Evolutionary conservation across 2,113 vertebrate species (phyloP).

Genomic region (Hemicordylus capensis): DNA sequence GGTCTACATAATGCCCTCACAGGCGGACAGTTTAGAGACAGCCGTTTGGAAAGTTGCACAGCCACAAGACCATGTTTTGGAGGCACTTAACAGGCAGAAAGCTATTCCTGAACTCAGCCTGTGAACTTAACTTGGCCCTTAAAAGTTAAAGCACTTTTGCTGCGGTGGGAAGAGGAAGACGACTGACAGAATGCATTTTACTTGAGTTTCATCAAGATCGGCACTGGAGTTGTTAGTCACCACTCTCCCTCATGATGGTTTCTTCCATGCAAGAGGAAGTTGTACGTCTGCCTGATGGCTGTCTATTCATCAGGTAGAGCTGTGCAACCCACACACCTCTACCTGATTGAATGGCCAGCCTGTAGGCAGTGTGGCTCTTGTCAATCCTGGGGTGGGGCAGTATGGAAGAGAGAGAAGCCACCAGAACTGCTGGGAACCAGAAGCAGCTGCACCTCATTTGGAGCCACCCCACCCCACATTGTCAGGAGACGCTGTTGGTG

Average conservation of each 20-base stretch:
- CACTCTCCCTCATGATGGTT: neutral
- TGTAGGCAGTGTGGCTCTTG: no score
- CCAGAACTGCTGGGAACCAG: no score
- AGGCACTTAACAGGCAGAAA: neutral
- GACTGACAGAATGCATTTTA: no score
- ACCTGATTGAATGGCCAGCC: no score
- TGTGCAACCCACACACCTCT: no score
- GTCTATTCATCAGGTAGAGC: no score
- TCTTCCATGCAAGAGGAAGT: neutral
- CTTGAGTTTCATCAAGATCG: neutral
- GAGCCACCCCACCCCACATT: no score
- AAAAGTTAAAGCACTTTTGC: neutral
- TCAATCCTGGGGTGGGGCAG: no score
- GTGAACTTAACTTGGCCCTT: neutral
- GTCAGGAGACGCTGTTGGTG: no score
- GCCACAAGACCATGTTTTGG: neutral
- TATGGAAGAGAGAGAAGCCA: no score
- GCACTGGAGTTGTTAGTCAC: neutral
- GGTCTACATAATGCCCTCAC: rapidly evolving
- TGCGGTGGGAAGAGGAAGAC: neutral
- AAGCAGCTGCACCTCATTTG: no score
- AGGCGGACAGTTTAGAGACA: neutral
- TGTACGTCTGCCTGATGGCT: no score
- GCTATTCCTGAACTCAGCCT: neutral
- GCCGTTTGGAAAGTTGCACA: neutral